Evolutionary conservation across 1,140 invertebrate genomes (phyloP).

Genomic region (Drosophila dunni): DNA sequence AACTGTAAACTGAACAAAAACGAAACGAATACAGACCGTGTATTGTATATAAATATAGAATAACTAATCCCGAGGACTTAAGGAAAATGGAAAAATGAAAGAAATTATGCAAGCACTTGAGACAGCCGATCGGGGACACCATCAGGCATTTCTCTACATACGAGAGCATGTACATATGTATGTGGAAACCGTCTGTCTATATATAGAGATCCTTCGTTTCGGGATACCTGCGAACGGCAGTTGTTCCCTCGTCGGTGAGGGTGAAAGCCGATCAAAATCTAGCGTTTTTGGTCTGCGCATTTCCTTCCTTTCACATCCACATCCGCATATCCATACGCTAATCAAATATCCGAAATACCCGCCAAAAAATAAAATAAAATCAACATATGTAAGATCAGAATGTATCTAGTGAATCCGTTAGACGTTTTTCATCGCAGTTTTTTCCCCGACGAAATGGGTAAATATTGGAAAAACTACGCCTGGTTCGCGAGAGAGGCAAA

Average conservation of each 20-base stretch:
- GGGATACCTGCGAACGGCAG: slow-evolving; percentile 64
- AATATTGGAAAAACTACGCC: slow-evolving; percentile 51
- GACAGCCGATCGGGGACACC: slow-evolving; percentile 28
- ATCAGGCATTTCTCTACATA: slow-evolving; percentile 27
- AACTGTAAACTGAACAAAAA: slow-evolving; percentile 25
- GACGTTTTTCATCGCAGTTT: slow-evolving; percentile 37
- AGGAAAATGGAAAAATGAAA: slow-evolving; percentile 34
- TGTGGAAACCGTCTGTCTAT: slow-evolving; percentile 25
- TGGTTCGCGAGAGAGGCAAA: slow-evolving; percentile 31
- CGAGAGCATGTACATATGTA: slow-evolving; percentile 10
- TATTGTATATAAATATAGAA: slow-evolving; percentile 53
- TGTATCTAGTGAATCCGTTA: slow-evolving; percentile 59
- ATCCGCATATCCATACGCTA: slow-evolving; percentile 57
- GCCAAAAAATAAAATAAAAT: slow-evolving; percentile 53
- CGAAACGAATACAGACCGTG: slow-evolving; percentile 16
- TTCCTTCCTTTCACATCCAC: slow-evolving; percentile 26
- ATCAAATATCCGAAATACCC: slow-evolving; percentile 75
- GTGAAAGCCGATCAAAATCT: slow-evolving; percentile 67
- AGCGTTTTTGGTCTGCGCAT: slow-evolving; percentile 55
- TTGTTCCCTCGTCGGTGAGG: slow-evolving; percentile 25
- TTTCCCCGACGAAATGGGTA: slow-evolving; percentile 40
- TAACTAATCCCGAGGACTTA: slow-evolving; percentile 65
- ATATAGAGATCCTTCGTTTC: slow-evolving; percentile 27
- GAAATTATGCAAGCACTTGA: slow-evolving; percentile 75
- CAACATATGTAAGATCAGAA: slow-evolving; percentile 58